These are phyloP conservation scores for Murina feae DNA, from an alignment of 2,113 vertebrate species.

Conservation along the genomic window DNA sequence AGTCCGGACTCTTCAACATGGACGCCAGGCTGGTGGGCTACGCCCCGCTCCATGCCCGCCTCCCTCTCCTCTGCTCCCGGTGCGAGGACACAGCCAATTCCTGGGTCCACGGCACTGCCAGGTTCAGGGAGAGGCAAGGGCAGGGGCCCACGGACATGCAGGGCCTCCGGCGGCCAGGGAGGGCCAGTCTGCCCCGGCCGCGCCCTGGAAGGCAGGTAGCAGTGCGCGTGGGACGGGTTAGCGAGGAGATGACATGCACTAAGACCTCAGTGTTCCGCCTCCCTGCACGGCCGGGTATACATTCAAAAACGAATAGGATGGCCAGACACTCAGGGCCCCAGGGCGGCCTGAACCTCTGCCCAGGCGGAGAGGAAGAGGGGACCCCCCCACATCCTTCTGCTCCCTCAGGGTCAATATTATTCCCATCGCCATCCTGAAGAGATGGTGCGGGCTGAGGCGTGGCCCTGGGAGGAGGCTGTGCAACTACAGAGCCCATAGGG, in stretches of 20 bases:
- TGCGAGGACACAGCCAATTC: background rate
- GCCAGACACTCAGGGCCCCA: background rate
- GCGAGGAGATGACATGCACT: constrained; percentile 66
- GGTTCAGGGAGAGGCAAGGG: background rate
- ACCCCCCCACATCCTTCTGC: background rate
- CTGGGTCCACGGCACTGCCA: background rate
- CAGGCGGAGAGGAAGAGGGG: background rate
- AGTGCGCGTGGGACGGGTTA: background rate
- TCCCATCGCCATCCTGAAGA: background rate
- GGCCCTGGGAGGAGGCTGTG: background rate
- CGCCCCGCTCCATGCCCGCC: background rate
- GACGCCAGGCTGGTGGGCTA: background rate
- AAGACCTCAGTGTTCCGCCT: background rate
- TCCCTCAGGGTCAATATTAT: background rate
- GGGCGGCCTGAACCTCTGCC: background rate
- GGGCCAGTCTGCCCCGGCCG: background rate
- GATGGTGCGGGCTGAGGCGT: background rate
- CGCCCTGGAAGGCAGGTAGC: background rate
- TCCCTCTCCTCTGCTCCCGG: background rate
- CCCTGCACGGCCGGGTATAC: background rate
- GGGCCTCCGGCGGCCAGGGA: background rate
- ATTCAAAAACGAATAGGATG: constrained; percentile 58
- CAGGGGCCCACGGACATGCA: constrained; percentile 36
- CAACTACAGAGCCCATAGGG: constrained; percentile 49
- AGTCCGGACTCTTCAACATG: background rate